These are phyloP conservation scores for Dione juno DNA, from an alignment of 2,888 invertebrate genomes.

Conservation along the genomic window DNA sequence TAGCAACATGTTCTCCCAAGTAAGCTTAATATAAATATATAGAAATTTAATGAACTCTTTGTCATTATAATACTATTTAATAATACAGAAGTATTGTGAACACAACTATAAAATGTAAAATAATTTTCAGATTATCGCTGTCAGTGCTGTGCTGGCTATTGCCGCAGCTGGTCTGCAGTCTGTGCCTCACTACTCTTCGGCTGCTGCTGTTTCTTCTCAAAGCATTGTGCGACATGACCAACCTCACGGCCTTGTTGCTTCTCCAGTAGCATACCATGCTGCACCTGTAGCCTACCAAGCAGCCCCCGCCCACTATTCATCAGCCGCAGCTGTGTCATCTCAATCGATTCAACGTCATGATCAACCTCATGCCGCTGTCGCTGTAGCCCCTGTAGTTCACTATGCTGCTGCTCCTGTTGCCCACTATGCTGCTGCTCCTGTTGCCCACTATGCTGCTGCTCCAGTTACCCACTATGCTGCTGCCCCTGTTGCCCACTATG, in stretches of 20 bases:
- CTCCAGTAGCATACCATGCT: constrained; percentile 51
- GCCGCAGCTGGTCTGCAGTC: constrained; percentile 52
- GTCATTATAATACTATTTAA: too few relatives aligned
- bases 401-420: constrained; percentile 50
- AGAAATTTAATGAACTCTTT: too few relatives aligned
- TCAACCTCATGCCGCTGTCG: constrained; percentile 57
- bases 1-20: constrained; percentile 67
- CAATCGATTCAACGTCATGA: constrained; percentile 70
- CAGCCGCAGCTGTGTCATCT: constrained; percentile 64
- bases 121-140: constrained; percentile 40
- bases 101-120: background rate
- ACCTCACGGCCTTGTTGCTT: constrained; percentile 50
- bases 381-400: constrained; percentile 53
- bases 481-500: constrained; percentile 52
- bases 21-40: constrained; percentile 52
- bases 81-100: too few relatives aligned
- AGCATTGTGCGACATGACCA: constrained; percentile 65
- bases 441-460: constrained; percentile 54
- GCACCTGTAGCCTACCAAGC: constrained; percentile 47
- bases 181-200: constrained; percentile 62
- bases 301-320: constrained; percentile 60
- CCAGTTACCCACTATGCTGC: constrained; percentile 49
- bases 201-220: constrained; percentile 63
- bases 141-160: constrained; percentile 72
- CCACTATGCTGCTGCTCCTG: constrained; percentile 55